Percentiles rank a stretch among this genome's conserved stretches.
These are phyloP conservation scores for Diarsia rubi DNA, from an alignment of 2,888 invertebrate species.

Conservation along the genomic window DNA sequence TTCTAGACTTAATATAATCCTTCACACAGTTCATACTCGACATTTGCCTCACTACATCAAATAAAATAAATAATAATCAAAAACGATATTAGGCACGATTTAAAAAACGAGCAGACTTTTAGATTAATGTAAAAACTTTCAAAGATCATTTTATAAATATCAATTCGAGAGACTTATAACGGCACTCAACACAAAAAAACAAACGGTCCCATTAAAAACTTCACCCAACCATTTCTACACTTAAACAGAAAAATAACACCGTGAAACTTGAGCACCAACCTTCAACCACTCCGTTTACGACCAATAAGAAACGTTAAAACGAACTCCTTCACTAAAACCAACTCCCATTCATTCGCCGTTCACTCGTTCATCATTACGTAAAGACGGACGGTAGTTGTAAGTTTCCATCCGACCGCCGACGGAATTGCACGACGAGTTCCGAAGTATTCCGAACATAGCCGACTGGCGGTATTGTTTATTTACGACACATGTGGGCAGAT, in stretches of 20 bases:
- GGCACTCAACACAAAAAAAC: background rate
- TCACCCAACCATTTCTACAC: background rate
- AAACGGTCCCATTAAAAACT: background rate
- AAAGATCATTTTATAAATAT: background rate
- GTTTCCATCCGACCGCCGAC: conserved; percentile 46
- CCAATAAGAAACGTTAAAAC: conserved; percentile 41
- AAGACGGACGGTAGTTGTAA: conserved; percentile 53
- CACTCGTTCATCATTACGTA: conserved; percentile 58
- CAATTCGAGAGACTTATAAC: no score
- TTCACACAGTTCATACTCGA: no score
- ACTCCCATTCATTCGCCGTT: conserved; percentile 35
- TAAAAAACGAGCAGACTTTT: no score
- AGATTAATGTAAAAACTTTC: background rate
- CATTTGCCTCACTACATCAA: no score
- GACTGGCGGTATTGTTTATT: conserved; percentile 52
- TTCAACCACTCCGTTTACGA: conserved; percentile 30
- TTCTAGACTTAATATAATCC: no score
- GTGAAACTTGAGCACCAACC: conserved; percentile 16
- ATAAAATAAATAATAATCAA: background rate
- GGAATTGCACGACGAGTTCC: conserved; percentile 37
- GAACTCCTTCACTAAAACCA: conserved; percentile 36
- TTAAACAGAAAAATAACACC: conserved; percentile 23
- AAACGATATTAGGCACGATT: background rate
- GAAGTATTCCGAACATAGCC: conserved; percentile 28
- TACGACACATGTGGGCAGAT: conserved; percentile 47